Conservation (phyloP, 2,113 vertebrate genomes). For the Poecile atricapillus region DNA sequence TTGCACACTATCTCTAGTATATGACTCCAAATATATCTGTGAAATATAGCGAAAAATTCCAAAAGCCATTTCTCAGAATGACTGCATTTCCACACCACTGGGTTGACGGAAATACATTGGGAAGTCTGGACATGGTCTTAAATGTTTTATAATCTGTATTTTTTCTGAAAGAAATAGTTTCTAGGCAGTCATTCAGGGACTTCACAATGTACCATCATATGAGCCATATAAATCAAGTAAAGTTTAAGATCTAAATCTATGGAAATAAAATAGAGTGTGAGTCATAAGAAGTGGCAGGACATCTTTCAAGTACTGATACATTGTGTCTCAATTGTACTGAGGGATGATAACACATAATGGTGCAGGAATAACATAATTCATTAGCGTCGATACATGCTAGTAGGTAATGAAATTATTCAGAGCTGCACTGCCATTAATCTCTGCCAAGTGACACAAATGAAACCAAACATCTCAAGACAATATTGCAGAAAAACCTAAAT, state of each 20-base stretch:
- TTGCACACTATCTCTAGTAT: not conserved
- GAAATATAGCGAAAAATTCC: not conserved
- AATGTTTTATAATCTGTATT: slow-evolving; percentile 11
- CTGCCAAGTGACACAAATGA: not conserved
- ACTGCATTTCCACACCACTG: not conserved
- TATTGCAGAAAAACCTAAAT: not conserved
- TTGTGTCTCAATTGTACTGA: not conserved
- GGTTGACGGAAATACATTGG: not conserved
- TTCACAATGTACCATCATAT: not conserved
- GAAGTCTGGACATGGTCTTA: not conserved
- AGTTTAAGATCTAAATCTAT: not conserved
- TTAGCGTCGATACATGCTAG: not conserved
- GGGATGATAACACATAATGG: not conserved
- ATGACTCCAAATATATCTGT: not conserved
- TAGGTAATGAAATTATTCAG: not conserved
- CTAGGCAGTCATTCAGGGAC: not conserved
- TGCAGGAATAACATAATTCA: slow-evolving; percentile 18
- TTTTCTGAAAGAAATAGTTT: not conserved
- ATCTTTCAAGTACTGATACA: not conserved
- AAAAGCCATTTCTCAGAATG: not conserved
- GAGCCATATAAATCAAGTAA: not conserved
- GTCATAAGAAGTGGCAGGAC: not conserved
- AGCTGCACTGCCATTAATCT: not conserved
- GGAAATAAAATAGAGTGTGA: not conserved
- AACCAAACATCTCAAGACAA: not conserved